Conservation (phyloP, 2,888 invertebrate genomes). For the Dasypolia templi region DNA sequence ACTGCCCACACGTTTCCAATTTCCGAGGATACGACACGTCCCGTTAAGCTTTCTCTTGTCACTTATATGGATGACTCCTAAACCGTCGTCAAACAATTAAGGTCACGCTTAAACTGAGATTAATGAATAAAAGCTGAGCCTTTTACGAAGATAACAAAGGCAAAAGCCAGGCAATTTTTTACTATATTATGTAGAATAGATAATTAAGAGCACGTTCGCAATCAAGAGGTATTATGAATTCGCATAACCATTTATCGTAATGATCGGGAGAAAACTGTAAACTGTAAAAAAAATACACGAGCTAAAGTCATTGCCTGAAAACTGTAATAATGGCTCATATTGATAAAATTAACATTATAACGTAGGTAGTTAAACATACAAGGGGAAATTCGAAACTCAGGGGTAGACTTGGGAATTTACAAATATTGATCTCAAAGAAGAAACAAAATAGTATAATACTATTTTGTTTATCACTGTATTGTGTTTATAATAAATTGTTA, state of each 20-base stretch:
- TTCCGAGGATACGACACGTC: slow-evolving; percentile 49
- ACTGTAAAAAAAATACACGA: slow-evolving; percentile 13
- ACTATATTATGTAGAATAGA: slow-evolving; percentile 22
- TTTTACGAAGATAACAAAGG: slow-evolving; percentile 17
- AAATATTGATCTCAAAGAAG: neutral
- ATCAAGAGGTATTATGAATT: slow-evolving; percentile 33
- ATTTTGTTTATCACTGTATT: too few relatives aligned
- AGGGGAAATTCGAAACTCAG: neutral
- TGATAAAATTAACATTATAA: neutral
- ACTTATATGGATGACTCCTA: slow-evolving; percentile 54
- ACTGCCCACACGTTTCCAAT: slow-evolving; percentile 27
- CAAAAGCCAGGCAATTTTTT: slow-evolving; percentile 6
- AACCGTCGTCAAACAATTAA: slow-evolving; percentile 56
- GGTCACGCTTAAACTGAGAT: slow-evolving; percentile 56
- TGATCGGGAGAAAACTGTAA: slow-evolving; percentile 2
- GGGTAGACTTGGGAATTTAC: neutral
- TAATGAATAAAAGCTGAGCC: slow-evolving; percentile 54
- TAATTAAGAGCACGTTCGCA: slow-evolving; percentile 34
- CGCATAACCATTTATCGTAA: slow-evolving; percentile 13
- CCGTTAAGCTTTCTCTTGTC: slow-evolving; percentile 66
- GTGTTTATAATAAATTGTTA: too few relatives aligned
- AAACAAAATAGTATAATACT: too few relatives aligned
- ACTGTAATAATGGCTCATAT: neutral
- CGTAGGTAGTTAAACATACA: too few relatives aligned
- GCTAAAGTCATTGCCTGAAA: slow-evolving; percentile 4